A percentile compares a stretch with the other conserved stretches of the same genome.
Evolutionary conservation across 1,140 invertebrate species (phyloP).

Genomic region (Diachasmimorpha longicaudata): DNA sequence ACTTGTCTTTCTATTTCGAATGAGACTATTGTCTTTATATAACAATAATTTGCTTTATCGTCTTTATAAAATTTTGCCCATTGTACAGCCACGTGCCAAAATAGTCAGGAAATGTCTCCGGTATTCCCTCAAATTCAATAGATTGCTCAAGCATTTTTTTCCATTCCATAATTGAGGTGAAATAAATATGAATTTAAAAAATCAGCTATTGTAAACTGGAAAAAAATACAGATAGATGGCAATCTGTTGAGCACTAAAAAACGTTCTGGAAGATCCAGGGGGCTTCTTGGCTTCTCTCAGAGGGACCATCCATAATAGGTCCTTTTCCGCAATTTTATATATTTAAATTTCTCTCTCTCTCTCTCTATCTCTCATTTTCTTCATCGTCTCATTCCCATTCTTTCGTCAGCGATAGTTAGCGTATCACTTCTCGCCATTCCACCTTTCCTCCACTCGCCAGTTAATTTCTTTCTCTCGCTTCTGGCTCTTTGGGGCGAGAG

Average conservation of each 20-base stretch:
- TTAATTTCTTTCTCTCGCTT: slow-evolving; percentile 12
- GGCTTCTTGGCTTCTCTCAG: slow-evolving; percentile 14
- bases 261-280: slow-evolving; percentile 13
- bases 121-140: background rate
- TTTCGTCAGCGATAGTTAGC: background rate
- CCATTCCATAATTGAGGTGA: no score
- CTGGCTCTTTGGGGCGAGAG: slow-evolving; percentile 12
- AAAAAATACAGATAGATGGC: background rate
- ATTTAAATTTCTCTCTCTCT: background rate
- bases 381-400: background rate
- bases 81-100: slow-evolving; percentile 20
- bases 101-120: background rate
- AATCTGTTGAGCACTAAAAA: slow-evolving; percentile 18
- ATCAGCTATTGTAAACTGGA: background rate
- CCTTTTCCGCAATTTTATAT: slow-evolving; percentile 11
- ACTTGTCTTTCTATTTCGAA: background rate
- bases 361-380: slow-evolving; percentile 12
- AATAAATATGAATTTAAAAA: no score
- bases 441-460: background rate
- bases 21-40: slow-evolving; percentile 12
- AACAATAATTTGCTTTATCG: slow-evolving; percentile 10
- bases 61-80: slow-evolving; percentile 10
- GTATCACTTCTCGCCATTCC: background rate
- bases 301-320: background rate
- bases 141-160: background rate